Evolutionary conservation across 2,888 invertebrate species (phyloP).

Genomic region (Salpingus planirostris): DNA sequence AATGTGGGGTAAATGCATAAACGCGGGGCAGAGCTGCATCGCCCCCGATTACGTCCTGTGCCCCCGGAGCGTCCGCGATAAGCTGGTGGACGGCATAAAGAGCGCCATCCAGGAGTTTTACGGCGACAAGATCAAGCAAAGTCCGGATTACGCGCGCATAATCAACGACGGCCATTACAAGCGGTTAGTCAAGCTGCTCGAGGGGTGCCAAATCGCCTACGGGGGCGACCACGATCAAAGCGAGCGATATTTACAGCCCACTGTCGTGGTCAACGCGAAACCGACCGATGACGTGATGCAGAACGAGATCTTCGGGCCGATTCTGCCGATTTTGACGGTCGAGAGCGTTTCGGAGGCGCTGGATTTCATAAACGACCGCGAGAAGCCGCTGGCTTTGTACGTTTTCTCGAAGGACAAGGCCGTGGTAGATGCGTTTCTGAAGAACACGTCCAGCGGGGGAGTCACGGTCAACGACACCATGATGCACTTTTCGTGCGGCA

Average conservation of each 20-base stretch:
- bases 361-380: constrained; percentile 75
- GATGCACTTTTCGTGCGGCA: constrained; percentile 76
- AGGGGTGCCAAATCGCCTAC: constrained; percentile 59
- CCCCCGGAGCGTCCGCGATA: constrained; percentile 62
- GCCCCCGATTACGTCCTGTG: constrained; percentile 90
- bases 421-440: constrained; percentile 52
- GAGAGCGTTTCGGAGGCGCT: constrained; percentile 86
- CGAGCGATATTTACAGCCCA: constrained; percentile 78
- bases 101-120: constrained; percentile 72
- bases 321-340: constrained; percentile 82
- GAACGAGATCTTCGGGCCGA: constrained; percentile 95
- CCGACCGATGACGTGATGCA: constrained; percentile 68
- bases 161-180: constrained; percentile 79
- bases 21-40: constrained; percentile 90
- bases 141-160: constrained; percentile 79
- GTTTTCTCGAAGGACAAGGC: constrained; percentile 62
- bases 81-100: constrained; percentile 49
- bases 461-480: constrained; percentile 79
- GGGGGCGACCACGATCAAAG: constrained; percentile 70
- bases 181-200: constrained; percentile 50
- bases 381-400: constrained; percentile 85
- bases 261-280: constrained; percentile 66
- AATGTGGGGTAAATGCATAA: constrained; percentile 92
- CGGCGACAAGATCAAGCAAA: constrained; percentile 68
- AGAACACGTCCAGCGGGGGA: constrained; percentile 71